phyloP scores from a whole-genome alignment of 53 echinoderm and acorn worm genomes.

The Crossaster papposus region DNA sequence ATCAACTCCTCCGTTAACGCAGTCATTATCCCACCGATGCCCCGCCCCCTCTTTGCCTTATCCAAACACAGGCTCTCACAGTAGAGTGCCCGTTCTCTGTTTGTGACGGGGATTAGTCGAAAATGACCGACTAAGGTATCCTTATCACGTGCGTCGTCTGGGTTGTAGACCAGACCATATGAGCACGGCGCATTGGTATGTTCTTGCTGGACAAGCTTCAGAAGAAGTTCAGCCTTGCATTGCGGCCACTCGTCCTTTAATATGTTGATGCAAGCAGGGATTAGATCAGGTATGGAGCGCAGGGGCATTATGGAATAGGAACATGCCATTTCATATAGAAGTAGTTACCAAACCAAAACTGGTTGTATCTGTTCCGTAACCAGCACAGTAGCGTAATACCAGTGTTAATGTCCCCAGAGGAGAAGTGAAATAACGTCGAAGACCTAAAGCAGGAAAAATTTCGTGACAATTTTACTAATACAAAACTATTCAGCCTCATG shows the following conservation, averaged over 20 bases:
- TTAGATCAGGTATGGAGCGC: neutral
- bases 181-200: neutral
- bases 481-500: too few relatives aligned
- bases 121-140: neutral
- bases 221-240: neutral
- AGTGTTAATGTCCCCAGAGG: too few relatives aligned
- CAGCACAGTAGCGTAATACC: too few relatives aligned
- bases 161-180: neutral
- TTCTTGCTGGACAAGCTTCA: neutral
- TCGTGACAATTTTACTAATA: too few relatives aligned
- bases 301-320: neutral
- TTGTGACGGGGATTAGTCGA: neutral
- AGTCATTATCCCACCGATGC: neutral
- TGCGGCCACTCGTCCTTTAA: slow-evolving; percentile 13
- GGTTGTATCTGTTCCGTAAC: too few relatives aligned
- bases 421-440: too few relatives aligned
- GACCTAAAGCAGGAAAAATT: too few relatives aligned
- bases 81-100: neutral
- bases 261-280: neutral
- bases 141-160: neutral
- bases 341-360: neutral
- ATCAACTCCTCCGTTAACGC: neutral
- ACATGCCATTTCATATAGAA: neutral
- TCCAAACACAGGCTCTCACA: neutral
- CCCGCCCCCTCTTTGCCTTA: neutral